Evolutionary conservation across 2,888 invertebrate species (phyloP).

Genomic region (Nowickia ferox): DNA sequence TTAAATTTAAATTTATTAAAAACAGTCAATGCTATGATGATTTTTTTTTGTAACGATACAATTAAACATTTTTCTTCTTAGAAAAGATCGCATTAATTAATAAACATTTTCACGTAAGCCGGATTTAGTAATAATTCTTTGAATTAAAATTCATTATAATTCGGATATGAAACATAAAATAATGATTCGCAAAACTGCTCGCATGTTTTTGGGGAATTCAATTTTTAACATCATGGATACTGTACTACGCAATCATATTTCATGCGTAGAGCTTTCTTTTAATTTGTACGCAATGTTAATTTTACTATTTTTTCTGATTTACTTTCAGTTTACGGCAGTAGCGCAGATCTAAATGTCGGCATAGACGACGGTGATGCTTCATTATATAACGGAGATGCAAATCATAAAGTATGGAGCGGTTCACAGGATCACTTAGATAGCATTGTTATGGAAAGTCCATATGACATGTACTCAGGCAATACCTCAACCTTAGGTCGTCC

Average conservation of each 20-base stretch:
- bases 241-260: neutral
- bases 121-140: too few relatives aligned
- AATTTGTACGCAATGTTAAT: neutral
- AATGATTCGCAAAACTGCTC: too few relatives aligned
- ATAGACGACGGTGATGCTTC: conserved; percentile 90
- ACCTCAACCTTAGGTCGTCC: conserved; percentile 86
- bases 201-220: too few relatives aligned
- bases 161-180: too few relatives aligned
- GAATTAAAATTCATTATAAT: too few relatives aligned
- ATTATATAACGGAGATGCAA: conserved; percentile 94
- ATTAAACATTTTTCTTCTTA: too few relatives aligned
- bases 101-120: too few relatives aligned
- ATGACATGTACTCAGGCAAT: conserved; percentile 86
- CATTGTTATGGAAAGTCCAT: conserved; percentile 85
- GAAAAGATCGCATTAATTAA: too few relatives aligned
- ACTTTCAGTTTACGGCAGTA: conserved; percentile 83
- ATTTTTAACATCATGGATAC: too few relatives aligned
- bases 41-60: too few relatives aligned
- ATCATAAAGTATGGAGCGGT: conserved; percentile 96
- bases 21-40: too few relatives aligned
- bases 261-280: neutral
- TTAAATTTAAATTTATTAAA: too few relatives aligned
- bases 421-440: conserved; percentile 89
- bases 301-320: conserved; percentile 42
- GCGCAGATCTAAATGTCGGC: conserved; percentile 83